Base-by-base conservation (phyloP, 2,797 vertebrate species). In the Urocyon cinereoargenteus region DNA sequence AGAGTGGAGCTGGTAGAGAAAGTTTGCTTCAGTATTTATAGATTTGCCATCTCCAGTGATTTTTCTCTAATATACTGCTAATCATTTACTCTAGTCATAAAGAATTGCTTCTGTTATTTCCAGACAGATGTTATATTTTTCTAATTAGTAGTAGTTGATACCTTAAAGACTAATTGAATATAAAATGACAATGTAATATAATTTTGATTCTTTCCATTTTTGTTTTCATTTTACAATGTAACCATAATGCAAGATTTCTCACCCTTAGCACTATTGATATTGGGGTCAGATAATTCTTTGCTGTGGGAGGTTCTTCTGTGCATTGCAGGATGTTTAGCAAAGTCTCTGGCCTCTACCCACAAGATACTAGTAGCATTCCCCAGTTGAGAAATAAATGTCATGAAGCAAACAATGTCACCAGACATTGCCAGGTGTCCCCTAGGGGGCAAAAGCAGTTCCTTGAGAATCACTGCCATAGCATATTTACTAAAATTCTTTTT, bases 181-280 rank as follows among this genome's bases (percentile, higher is more conserved):
- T 96, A 53, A 97, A 97, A 66, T 66, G 28, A 68, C 28, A 77
- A 21, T 59, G 28, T 83, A 73, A 40, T 90, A 55, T 21, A 96
- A 45, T 87, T 95, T 91, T 90, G 19, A 70, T 77, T 86, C 59
- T 97, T 95, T 87, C 34, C 86, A 77, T 21, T 89, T 94, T 96
- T 83, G 21, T 83, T 92, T 84, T 79, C 34, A 83, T 94, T 93
- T 57, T 92, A 62, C 53, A 77, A 19, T 40, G 21, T 92, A 64
- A 68, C 15, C 3, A 1, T 77, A 79, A 79, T 73, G 49, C 26
- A 68, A 36, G 13, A 15, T 83, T 90, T 83, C n/a, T 86, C n/a
- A 82, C 12, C 22, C 59, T 78, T n/a, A 61, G 70, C 53, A 84
- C 59, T 73, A 2, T 18, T 61, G 64, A 45, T 18, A 66, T 92